These are phyloP conservation scores for Phrynosoma blainvillii DNA, from an alignment of 2,113 vertebrate genomes.

Conservation along the genomic window DNA sequence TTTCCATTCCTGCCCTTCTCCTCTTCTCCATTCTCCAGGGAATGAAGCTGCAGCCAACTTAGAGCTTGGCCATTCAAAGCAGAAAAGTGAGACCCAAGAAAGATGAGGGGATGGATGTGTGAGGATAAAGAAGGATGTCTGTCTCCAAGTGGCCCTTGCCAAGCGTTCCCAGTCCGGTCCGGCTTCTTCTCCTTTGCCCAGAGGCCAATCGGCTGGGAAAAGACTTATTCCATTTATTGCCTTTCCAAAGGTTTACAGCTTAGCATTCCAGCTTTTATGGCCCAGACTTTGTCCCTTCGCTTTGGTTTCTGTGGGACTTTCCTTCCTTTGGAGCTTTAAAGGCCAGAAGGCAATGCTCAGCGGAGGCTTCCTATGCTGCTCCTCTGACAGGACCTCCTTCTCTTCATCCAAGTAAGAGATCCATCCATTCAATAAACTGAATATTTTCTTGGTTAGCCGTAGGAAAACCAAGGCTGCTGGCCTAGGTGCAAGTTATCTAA, in stretches of 20 bases:
- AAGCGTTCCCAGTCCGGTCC: too few relatives aligned
- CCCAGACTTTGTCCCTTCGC: constrained; percentile 66
- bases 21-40: too few relatives aligned
- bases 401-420: constrained; percentile 51
- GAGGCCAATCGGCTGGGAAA: too few relatives aligned
- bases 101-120: too few relatives aligned
- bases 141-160: too few relatives aligned
- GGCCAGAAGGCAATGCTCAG: constrained; percentile 15
- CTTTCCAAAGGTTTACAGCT: background rate
- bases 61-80: background rate
- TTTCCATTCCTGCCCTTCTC: too few relatives aligned
- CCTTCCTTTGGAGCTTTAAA: background rate
- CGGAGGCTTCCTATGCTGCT: constrained; percentile 8
- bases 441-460: rapidly evolving
- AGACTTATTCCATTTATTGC: too few relatives aligned
- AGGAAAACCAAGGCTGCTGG: background rate
- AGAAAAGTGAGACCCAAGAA: background rate
- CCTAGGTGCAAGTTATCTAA: too few relatives aligned
- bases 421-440: rapidly evolving
- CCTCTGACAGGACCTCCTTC: constrained; percentile 6
- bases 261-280: constrained; percentile 15
- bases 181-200: too few relatives aligned
- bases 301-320: background rate
- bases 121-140: too few relatives aligned
- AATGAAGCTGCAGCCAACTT: background rate